Evolutionary conservation across 2,888 invertebrate genomes (phyloP).

Genomic region (Coecobrya sp.): DNA sequence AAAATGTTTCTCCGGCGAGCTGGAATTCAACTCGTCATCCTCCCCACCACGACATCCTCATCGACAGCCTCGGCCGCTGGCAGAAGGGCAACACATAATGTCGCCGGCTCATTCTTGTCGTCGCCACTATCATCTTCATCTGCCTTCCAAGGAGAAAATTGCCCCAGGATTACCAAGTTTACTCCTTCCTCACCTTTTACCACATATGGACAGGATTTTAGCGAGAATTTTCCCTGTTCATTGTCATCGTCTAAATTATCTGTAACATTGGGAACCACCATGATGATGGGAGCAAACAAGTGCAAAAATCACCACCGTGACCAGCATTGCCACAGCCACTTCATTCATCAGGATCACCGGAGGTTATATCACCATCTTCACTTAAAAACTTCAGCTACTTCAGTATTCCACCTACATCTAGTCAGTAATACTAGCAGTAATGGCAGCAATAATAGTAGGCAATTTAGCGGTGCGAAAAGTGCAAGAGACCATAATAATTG

Average conservation of each 20-base stretch:
- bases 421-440: not conserved
- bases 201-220: not conserved
- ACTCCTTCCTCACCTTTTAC: not conserved
- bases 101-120: not conserved
- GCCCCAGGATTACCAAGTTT: not conserved
- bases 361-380: too few species aligned
- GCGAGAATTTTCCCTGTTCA: not conserved
- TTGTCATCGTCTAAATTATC: not conserved
- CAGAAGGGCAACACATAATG: not conserved
- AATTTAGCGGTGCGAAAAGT: not conserved
- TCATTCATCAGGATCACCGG: too few species aligned
- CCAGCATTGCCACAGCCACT: not conserved
- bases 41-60: not conserved
- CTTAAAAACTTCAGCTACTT: not conserved
- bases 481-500: not conserved
- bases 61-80: not conserved
- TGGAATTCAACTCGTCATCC: conserved; percentile 29
- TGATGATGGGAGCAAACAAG: not conserved
- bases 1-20: conserved; percentile 38
- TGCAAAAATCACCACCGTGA: not conserved
- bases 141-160: not conserved
- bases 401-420: not conserved
- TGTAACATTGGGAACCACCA: not conserved
- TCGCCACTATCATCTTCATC: not conserved
- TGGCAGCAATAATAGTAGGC: not conserved